These are phyloP conservation scores for Daboia siamensis DNA, from an alignment of 2,113 vertebrate species.

Conservation along the genomic window DNA sequence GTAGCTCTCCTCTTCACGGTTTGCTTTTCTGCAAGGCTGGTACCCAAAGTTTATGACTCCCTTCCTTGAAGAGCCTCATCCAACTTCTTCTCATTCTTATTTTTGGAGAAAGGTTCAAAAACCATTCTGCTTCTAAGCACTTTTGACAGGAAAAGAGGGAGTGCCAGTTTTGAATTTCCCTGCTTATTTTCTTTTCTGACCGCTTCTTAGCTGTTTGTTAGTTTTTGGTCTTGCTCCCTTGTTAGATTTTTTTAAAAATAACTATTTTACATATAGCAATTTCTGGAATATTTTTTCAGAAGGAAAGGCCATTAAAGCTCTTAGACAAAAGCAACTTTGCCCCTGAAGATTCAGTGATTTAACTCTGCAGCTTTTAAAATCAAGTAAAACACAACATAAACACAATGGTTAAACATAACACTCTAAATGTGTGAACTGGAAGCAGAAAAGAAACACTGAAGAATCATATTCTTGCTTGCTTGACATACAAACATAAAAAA, in stretches of 20 bases:
- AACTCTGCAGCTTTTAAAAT: neutral
- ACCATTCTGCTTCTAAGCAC: neutral
- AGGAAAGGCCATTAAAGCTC: neutral
- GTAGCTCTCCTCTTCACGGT: neutral
- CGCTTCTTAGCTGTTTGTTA: neutral
- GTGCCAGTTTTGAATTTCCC: neutral
- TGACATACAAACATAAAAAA: neutral
- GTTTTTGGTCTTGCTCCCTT: neutral
- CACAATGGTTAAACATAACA: too few species aligned
- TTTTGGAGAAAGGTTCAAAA: neutral
- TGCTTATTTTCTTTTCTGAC: constrained; percentile 15
- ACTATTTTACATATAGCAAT: neutral
- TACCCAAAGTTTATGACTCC: neutral
- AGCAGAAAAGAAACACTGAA: neutral
- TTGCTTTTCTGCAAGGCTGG: neutral
- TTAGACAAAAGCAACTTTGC: neutral
- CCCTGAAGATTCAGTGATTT: neutral
- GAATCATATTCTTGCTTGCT: neutral
- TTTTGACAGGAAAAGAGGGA: neutral
- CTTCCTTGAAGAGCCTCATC: neutral
- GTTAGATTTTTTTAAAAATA: neutral
- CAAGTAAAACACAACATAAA: neutral
- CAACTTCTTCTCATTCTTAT: neutral
- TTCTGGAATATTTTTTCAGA: neutral
- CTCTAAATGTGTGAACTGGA: neutral